Evolutionary conservation across 2,888 invertebrate species (phyloP), one percentile per base, ranked within the genome.

Genomic region (Rotaria macrura): DNA sequence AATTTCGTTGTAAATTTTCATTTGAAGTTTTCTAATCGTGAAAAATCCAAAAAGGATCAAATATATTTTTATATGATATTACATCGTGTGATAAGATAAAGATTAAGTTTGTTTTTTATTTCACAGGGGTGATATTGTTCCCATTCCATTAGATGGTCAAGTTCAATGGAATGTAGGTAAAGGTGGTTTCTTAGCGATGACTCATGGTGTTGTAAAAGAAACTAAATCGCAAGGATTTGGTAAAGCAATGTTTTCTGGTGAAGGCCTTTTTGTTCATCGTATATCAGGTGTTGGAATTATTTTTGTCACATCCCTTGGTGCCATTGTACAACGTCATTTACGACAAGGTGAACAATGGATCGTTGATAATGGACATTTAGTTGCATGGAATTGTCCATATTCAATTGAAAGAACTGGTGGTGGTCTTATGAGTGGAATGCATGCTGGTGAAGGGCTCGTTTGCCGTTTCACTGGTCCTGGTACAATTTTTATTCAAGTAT

Each of bases 301-400:
- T 6, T 72, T 72, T 38, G 72, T 72, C 38, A 72, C 72, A 6
- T 72, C 72, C 6, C 72, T 72, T 40, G 72, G 72, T 23, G 72
- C 72, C 1, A 72, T 72, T 40, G 23, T 72, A 7, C 72, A 72
- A 72, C 72, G 72, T 38, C 38, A 72, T 23, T 40, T 72, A 40
- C 17, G 72, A 38, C 72, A 72, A 72, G 72, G 38, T 23, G 72
- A 72, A 72, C 72, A 72, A 72, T 72, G 72, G 72, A 72, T 72
- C 38, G 72, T 72, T 72, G 72, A 72, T 72, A 72, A 72, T 40
- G 72, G 72, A 38, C 72, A 72, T 72, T 72, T 72, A 40, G 72
- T 72, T 9, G 72, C 72, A 72, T 72, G 72, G 72, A 72, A 38
- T 23, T 72, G 72, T 38, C 38, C 72, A 38, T 72, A 72, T 72